Percentiles rank a stretch among this genome's conserved stretches.
phyloP scores from a whole-genome alignment of 2,888 invertebrate genomes.

The Vesta saturnalis region DNA sequence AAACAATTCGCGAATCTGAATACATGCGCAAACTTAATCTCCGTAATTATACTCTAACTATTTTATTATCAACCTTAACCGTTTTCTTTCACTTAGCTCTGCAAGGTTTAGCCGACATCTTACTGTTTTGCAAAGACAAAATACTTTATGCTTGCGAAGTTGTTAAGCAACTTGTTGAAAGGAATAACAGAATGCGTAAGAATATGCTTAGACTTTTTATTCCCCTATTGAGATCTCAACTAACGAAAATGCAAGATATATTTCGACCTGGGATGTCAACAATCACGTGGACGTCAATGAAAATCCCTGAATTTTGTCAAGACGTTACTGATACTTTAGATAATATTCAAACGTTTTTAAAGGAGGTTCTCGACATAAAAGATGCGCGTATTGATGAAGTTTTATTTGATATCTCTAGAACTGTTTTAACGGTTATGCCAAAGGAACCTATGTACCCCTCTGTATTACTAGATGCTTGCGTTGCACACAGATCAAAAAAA shows the following conservation, averaged over 20 bases:
- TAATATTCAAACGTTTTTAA: constrained; percentile 73
- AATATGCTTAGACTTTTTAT: constrained; percentile 75
- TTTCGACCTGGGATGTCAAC: constrained; percentile 81
- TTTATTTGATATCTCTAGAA: constrained; percentile 70
- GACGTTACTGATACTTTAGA: constrained; percentile 67
- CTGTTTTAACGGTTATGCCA: constrained; percentile 71
- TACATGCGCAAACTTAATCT: constrained; percentile 81
- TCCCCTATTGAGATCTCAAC: constrained; percentile 73
- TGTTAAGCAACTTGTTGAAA: constrained; percentile 70
- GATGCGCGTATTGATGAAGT: constrained; percentile 77
- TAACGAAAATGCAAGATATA: constrained; percentile 74
- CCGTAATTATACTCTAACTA: constrained; percentile 59
- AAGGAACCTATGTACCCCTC: constrained; percentile 69
- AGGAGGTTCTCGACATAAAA: constrained; percentile 79
- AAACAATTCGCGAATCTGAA: constrained; percentile 82
- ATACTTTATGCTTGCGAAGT: constrained; percentile 71
- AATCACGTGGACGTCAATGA: constrained; percentile 85
- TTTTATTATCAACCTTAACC: background rate
- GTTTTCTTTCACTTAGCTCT: constrained; percentile 65
- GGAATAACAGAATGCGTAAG: constrained; percentile 69
- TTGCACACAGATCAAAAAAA: background rate
- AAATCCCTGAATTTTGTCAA: constrained; percentile 72
- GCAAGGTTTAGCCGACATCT: constrained; percentile 79
- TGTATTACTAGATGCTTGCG: constrained; percentile 52
- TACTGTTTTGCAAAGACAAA: constrained; percentile 77